These are phyloP conservation scores for Morone saxatilis DNA, from an alignment of 2,113 vertebrate genomes.

Conservation along the genomic window DNA sequence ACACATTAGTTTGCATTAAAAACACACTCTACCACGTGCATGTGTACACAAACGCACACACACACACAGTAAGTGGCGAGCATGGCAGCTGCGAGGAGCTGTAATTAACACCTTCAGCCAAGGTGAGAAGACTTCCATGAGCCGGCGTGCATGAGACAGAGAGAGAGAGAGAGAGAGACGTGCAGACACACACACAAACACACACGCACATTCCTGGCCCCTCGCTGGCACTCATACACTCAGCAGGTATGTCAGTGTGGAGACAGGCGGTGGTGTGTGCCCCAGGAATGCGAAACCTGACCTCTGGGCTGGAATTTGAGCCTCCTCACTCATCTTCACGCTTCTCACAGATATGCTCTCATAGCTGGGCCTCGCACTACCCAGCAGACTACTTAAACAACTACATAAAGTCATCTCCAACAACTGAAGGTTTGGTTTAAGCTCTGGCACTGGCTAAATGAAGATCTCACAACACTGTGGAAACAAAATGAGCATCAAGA, in stretches of 20 bases:
- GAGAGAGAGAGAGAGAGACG: background rate
- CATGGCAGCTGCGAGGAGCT: constrained; percentile 74
- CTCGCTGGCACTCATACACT: constrained; percentile 71
- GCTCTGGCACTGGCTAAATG: constrained; percentile 45
- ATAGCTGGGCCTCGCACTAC: constrained; percentile 40
- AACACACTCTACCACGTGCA: constrained; percentile 24
- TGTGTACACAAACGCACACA: constrained; percentile 16
- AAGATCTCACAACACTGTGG: constrained; percentile 38
- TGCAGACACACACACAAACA: constrained; percentile 31
- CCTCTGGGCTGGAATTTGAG: constrained; percentile 79
- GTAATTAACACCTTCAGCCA: constrained; percentile 83
- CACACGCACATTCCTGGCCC: constrained; percentile 65
- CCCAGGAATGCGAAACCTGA: constrained; percentile 87
- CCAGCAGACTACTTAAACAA: constrained; percentile 44
- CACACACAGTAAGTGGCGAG: constrained; percentile 70
- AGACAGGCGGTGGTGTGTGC: constrained; percentile 81
- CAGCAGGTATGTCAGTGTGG: constrained; percentile 83
- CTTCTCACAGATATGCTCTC: constrained; percentile 64
- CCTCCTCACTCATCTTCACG: constrained; percentile 80
- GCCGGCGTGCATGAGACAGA: constrained; percentile 71
- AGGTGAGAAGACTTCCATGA: constrained; percentile 82
- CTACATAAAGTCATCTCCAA: constrained; percentile 59
- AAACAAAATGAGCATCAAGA: constrained; percentile 1
- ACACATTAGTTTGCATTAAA: constrained; percentile 45
- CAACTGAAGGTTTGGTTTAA: constrained; percentile 37